Conservation (phyloP, 2,888 invertebrate genomes). For the Plemyria rubiginata region DNA sequence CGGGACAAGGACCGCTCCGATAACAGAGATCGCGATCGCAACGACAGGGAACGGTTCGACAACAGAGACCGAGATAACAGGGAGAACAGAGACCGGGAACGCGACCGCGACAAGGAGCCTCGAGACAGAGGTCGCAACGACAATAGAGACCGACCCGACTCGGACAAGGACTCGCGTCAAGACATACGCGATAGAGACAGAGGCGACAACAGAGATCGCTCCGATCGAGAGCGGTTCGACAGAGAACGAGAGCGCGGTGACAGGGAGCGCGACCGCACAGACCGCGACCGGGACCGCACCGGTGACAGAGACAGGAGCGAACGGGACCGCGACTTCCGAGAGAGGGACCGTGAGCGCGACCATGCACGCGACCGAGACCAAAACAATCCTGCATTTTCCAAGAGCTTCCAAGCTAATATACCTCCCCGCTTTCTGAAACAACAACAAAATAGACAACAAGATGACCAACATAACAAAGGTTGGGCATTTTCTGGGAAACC, state of each 20-base stretch:
- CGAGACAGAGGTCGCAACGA: conserved; percentile 56
- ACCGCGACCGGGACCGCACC: conserved; percentile 56
- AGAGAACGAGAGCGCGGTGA: conserved; percentile 37
- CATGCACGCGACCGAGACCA: conserved; percentile 79
- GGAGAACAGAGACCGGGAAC: conserved; percentile 53
- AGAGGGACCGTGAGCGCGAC: conserved; percentile 59
- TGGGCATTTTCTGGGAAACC: conserved; percentile 75
- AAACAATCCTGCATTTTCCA: conserved; percentile 87
- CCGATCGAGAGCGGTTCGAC: conserved; percentile 60
- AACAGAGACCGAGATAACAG: conserved; percentile 49
- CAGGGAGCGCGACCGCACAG: conserved; percentile 42
- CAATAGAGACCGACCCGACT: conserved; percentile 51
- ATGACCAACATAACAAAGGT: conserved; percentile 67
- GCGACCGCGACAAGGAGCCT: conserved; percentile 54
- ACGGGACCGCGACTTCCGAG: conserved; percentile 57
- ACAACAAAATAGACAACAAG: conserved; percentile 85
- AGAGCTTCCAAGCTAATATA: conserved; percentile 92
- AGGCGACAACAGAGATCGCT: conserved; percentile 53
- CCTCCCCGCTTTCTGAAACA: conserved; percentile 94
- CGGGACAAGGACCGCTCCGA: conserved; percentile 50
- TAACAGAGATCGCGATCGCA: conserved; percentile 49
- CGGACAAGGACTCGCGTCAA: conserved; percentile 55
- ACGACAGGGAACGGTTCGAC: conserved; percentile 49
- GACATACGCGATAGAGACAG: conserved; percentile 66
- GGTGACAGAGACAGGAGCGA: conserved; percentile 39